Base-by-base conservation (phyloP, 37 sponge, comb jelly and placozoan genomes). In the Dysidea cf. avara region DNA sequence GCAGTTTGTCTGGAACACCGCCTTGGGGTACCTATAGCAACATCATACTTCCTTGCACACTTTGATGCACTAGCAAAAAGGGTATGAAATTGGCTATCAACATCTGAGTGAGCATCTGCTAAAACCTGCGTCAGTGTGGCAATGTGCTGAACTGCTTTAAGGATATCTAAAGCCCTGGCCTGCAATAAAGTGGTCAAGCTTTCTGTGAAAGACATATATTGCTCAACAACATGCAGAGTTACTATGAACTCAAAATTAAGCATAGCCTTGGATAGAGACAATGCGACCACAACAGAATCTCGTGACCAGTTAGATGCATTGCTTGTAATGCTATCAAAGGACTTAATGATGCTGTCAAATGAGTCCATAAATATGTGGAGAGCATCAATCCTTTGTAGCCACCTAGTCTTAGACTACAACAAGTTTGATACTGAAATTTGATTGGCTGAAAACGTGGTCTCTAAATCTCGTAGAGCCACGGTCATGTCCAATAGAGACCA, bases 1-100 rank as follows among this genome's bases (percentile, higher is more conserved):
- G n/a, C n/a, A n/a, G n/a, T n/a, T n/a, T n/a, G n/a, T 86, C 40
- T 13, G 20, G 34, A 25, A 74, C 87, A 86, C 6, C 76, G 25
- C 40, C 86, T 36, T 40, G 80, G 74, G 13, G 71, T 26, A 40
- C 50, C 9, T 71, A 68, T 66, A 17, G 40, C 67, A 14, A 6
- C n/a, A 21, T 28, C 64, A 63, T 9, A 28, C 64, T 11, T 63
- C 25, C 73, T 35, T 62, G 75, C 76, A 72, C 68, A 22, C 17
- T 52, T 59, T 7, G 51, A 56, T n/a, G n/a, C n/a, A n/a, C n/a
- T n/a, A n/a, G n/a, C n/a, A n/a, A n/a, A n/a, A n/a, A n/a, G n/a
- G 17, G 69, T 68, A 47, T 29, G 38, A 35, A 72, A 71, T 47
- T 67, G 26, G 30, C 13, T 47, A 52, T 61, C 78, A 46, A 77